Percentiles rank a stretch among this genome's conserved stretches.
These are phyloP conservation scores for Embidobia sp. DNA, from an alignment of 2,888 invertebrate species.

Conservation along the genomic window DNA sequence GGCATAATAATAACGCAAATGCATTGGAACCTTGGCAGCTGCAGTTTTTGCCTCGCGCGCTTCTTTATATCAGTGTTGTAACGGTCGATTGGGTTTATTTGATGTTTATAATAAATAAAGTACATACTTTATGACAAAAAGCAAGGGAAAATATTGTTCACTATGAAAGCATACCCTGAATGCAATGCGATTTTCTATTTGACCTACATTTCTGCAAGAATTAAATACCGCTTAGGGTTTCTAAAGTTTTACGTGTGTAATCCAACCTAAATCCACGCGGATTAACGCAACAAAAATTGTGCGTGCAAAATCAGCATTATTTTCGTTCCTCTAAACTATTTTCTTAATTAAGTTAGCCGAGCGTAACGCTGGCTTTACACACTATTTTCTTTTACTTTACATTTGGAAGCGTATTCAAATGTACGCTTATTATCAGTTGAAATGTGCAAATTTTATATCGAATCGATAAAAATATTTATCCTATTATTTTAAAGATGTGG, in stretches of 20 bases:
- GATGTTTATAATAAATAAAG: conserved; percentile 19
- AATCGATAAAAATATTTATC: no score
- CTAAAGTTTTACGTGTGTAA: conserved; percentile 72
- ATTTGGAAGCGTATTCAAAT: no score
- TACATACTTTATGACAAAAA: conserved; percentile 20
- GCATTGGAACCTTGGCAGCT: background rate
- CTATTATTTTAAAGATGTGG: no score
- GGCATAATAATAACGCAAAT: background rate
- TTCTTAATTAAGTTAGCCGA: background rate
- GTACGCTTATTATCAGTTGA: no score
- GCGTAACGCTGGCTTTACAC: background rate
- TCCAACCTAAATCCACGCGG: conserved; percentile 70
- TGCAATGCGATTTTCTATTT: conserved; percentile 60
- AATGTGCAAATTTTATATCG: no score
- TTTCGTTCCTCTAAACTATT: background rate
- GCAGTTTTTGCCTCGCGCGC: background rate
- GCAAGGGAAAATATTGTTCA: conserved; percentile 35
- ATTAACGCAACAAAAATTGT: conserved; percentile 39
- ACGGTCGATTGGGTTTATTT: conserved; percentile 19
- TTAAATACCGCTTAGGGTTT: conserved; percentile 71
- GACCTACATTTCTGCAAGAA: conserved; percentile 68
- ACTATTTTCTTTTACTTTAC: background rate
- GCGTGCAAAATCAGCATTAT: conserved; percentile 32
- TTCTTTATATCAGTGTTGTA: conserved; percentile 8
- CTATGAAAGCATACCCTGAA: conserved; percentile 28